Conservation (phyloP, 2,888 invertebrate species). For the Danaus chrysippus region DNA sequence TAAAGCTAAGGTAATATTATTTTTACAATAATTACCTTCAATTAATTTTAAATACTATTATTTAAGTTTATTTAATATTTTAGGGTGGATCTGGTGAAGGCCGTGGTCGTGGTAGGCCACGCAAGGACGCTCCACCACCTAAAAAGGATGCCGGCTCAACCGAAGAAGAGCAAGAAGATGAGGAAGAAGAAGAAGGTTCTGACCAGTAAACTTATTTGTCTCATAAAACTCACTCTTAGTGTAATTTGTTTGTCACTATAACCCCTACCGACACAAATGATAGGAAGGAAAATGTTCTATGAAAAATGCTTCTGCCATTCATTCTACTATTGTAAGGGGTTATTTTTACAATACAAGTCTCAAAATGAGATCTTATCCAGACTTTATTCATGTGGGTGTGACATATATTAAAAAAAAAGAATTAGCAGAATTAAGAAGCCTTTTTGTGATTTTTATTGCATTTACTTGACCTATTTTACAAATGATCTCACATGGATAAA, state of each 20-base stretch:
- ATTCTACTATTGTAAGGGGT: slow-evolving; percentile 46
- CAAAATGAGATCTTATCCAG: slow-evolving; percentile 59
- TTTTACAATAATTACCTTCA: not conserved
- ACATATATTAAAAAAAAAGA: slow-evolving; percentile 39
- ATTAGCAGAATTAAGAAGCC: slow-evolving; percentile 40
- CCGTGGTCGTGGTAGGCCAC: slow-evolving; percentile 70
- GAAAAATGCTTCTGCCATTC: slow-evolving; percentile 28
- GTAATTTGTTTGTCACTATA: slow-evolving; percentile 73
- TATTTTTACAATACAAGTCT: slow-evolving; percentile 69
- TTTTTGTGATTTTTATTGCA: slow-evolving; percentile 55
- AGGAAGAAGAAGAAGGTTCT: slow-evolving; percentile 74
- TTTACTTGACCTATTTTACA: slow-evolving; percentile 52
- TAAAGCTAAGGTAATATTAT: slow-evolving; percentile 61
- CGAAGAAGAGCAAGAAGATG: slow-evolving; percentile 74
- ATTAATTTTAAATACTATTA: not conserved
- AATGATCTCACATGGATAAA: slow-evolving; percentile 60
- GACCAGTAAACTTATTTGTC: slow-evolving; percentile 70
- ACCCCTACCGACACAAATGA: slow-evolving; percentile 39
- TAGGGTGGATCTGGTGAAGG: slow-evolving; percentile 65
- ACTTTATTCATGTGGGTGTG: slow-evolving; percentile 62
- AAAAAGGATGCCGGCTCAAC: slow-evolving; percentile 72
- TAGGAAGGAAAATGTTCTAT: slow-evolving; percentile 40
- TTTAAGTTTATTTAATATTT: slow-evolving; percentile 22
- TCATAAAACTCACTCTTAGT: slow-evolving; percentile 62
- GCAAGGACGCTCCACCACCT: slow-evolving; percentile 71